Evolutionary conservation across 2,797 vertebrate genomes (phyloP).

Genomic region (Parauchenoglanis ngamensis): DNA sequence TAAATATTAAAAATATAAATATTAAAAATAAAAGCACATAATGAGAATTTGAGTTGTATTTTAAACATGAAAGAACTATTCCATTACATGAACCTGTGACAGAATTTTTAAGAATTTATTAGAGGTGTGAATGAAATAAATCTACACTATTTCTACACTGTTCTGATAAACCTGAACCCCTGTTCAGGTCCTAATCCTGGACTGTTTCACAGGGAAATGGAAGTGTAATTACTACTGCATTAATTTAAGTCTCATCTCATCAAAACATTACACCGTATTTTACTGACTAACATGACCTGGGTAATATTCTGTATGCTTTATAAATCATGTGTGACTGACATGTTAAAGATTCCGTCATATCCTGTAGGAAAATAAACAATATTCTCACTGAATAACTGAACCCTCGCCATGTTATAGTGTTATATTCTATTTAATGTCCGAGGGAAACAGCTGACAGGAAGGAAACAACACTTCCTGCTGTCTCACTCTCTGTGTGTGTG

Average conservation of each 20-base stretch:
- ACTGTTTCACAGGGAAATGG: not conserved
- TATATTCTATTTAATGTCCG: conserved; percentile 59
- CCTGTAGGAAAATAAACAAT: not conserved
- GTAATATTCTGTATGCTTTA: not conserved
- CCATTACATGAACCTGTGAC: no score
- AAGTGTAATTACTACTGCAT: not conserved
- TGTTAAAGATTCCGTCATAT: not conserved
- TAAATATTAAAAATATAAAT: not conserved
- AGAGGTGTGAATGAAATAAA: not conserved
- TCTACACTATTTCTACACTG: not conserved
- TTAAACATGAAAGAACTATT: not conserved
- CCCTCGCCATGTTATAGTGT: not conserved
- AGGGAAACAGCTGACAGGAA: conserved; percentile 72
- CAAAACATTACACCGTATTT: not conserved
- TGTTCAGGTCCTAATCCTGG: not conserved
- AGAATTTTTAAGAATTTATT: no score
- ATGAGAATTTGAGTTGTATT: not conserved
- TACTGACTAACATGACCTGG: not conserved
- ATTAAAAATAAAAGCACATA: not conserved
- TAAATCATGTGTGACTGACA: not conserved
- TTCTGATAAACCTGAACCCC: not conserved
- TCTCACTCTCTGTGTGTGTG: not conserved
- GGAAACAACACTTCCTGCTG: conserved; percentile 45
- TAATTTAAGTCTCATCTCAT: not conserved
- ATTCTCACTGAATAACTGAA: not conserved